These are phyloP conservation scores for Scaeva pyrastri DNA, from an alignment of 2,888 invertebrate species.

Conservation along the genomic window DNA sequence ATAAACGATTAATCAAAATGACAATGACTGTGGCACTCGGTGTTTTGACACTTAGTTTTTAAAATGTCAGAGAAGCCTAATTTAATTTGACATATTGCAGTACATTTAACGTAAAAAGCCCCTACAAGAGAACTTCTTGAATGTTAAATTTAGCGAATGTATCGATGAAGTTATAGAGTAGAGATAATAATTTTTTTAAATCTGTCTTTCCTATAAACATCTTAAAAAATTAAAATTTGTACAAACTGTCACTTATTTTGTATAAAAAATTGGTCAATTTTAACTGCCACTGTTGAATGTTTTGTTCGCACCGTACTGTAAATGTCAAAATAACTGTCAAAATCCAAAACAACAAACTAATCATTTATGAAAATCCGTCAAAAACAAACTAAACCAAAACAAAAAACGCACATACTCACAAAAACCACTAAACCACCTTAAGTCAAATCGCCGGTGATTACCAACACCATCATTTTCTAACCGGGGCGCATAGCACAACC, in stretches of 20 bases:
- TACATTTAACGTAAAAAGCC: too few relatives aligned
- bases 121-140: too few relatives aligned
- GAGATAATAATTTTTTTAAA: too few relatives aligned
- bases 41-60: constrained; percentile 20
- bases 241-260: too few relatives aligned
- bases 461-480: constrained; percentile 60
- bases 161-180: too few relatives aligned
- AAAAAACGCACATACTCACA: neutral
- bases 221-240: too few relatives aligned
- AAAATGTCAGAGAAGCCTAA: constrained; percentile 29
- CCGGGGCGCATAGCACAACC: constrained; percentile 37
- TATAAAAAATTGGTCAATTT: too few relatives aligned
- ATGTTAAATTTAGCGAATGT: too few relatives aligned
- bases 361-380: constrained; percentile 55
- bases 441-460: constrained; percentile 66
- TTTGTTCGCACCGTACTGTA: constrained; percentile 33
- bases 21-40: constrained; percentile 36
- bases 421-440: constrained; percentile 64
- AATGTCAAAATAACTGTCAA: constrained; percentile 41
- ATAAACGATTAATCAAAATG: constrained; percentile 51
- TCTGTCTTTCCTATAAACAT: too few relatives aligned
- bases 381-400: constrained; percentile 29
- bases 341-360: constrained; percentile 38
- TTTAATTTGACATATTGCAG: neutral
- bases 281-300: too few relatives aligned